A percentile compares a stretch with the other conserved stretches of the same genome.
Conservation (phyloP, 2,888 invertebrate genomes). For the Rhimphoctona megacephalus region DNA sequence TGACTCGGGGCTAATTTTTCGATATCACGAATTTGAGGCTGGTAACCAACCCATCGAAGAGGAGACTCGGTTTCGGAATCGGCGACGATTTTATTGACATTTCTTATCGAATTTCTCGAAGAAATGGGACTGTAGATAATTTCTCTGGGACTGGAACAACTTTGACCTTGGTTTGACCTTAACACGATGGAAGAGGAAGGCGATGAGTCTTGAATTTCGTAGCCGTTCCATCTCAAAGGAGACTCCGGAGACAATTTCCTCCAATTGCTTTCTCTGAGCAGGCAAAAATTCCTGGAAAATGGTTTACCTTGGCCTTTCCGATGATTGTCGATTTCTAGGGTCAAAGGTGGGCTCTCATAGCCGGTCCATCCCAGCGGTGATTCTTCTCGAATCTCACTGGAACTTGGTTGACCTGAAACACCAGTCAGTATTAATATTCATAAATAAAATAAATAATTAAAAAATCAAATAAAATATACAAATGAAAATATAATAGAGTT, state of each 20-base stretch:
- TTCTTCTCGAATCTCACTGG: not conserved
- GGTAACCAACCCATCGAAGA: constrained; percentile 15
- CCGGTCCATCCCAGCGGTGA: constrained; percentile 14
- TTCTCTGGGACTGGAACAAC: not conserved
- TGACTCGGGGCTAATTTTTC: not conserved
- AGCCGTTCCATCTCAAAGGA: constrained; percentile 18
- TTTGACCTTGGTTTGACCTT: not conserved
- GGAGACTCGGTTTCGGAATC: constrained; percentile 12
- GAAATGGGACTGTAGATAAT: not conserved
- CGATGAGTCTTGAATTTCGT: not conserved
- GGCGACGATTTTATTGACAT: not conserved
- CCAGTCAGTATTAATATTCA: not conserved
- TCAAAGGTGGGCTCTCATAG: not conserved
- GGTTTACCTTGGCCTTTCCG: not conserved
- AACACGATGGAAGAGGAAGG: not conserved
- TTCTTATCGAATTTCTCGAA: not conserved
- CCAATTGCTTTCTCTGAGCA: not conserved
- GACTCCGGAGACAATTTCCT: not conserved
- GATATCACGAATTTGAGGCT: constrained; percentile 2
- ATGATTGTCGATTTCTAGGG: not conserved
- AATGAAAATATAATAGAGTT: not conserved
- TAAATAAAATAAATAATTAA: not conserved
- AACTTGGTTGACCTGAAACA: not conserved
- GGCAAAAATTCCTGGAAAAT: constrained; percentile 1
- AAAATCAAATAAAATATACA: not conserved